phyloP scores from a whole-genome alignment of 2,888 invertebrate genomes.

The Ecliptopera silaceata region DNA sequence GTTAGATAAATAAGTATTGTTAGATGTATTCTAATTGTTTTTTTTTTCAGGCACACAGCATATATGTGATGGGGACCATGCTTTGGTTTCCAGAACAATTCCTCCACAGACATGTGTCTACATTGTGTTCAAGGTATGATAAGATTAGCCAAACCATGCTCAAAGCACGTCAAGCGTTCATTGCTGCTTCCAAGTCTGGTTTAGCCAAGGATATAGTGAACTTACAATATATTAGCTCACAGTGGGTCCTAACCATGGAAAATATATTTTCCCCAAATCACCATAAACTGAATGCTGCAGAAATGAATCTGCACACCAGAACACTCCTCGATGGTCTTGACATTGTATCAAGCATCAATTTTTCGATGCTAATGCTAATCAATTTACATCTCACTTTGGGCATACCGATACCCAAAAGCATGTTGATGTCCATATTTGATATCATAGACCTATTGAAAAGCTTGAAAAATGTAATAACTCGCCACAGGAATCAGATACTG shows the following conservation, averaged over 20 bases:
- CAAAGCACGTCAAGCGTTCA: conserved; percentile 80
- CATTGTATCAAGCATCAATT: conserved; percentile 86
- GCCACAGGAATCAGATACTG: conserved; percentile 87
- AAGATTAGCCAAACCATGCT: conserved; percentile 71
- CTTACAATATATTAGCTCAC: conserved; percentile 58
- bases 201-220: conserved; percentile 85
- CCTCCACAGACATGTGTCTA: conserved; percentile 84
- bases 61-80: conserved; percentile 90
- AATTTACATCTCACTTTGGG: conserved; percentile 88
- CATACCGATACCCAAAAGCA: conserved; percentile 90
- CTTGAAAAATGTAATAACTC: conserved; percentile 87
- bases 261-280: conserved; percentile 62
- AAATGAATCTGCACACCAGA: conserved; percentile 73
- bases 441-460: conserved; percentile 92
- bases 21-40: conserved; percentile 8
- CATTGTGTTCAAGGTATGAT: conserved; percentile 79
- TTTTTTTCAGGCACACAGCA: conserved; percentile 86
- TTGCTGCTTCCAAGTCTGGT: conserved; percentile 82
- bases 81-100: conserved; percentile 95
- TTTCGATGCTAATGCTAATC: conserved; percentile 79
- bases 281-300: conserved; percentile 68
- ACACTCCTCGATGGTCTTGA: conserved; percentile 84
- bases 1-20: too few relatives aligned
- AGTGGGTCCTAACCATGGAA: conserved; percentile 70
- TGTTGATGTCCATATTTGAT: conserved; percentile 89